phyloP scores from a whole-genome alignment of 2,113 vertebrate species.

The Hyaena hyaena region DNA sequence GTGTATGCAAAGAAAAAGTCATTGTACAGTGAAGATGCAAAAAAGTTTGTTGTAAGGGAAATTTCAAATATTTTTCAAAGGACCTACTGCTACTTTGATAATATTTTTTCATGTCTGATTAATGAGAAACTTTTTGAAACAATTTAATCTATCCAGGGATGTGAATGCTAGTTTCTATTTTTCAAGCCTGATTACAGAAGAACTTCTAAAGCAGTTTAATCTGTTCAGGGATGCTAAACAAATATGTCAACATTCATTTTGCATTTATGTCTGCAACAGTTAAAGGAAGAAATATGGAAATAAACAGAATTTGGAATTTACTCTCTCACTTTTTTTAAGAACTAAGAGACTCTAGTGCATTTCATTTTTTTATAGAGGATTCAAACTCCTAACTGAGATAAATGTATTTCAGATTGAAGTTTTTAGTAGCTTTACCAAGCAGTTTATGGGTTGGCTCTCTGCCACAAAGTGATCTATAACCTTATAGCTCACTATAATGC shows the following conservation, averaged over 20 bases:
- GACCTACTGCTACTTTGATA: background rate
- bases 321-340: constrained; percentile 65
- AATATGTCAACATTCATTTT: constrained; percentile 84
- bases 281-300: constrained; percentile 81
- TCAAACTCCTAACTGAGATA: constrained; percentile 78
- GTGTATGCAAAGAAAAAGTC: background rate
- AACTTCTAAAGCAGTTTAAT: constrained; percentile 82
- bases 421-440: constrained; percentile 83
- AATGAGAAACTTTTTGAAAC: constrained; percentile 81
- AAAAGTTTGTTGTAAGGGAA: constrained; percentile 19
- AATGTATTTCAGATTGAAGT: constrained; percentile 82
- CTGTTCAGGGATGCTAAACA: constrained; percentile 84
- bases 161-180: constrained; percentile 78
- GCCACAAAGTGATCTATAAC: constrained; percentile 84
- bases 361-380: constrained; percentile 78
- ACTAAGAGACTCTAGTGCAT: constrained; percentile 73
- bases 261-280: constrained; percentile 75
- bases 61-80: constrained; percentile 58
- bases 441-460: constrained; percentile 83
- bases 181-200: constrained; percentile 83
- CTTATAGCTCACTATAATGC: constrained; percentile 84
- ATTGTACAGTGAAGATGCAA: background rate
- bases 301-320: constrained; percentile 77
- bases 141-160: constrained; percentile 80
- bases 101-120: constrained; percentile 71